These are phyloP conservation scores for Drosophila funebris DNA, from an alignment of 1,140 invertebrate species.

Conservation along the genomic window DNA sequence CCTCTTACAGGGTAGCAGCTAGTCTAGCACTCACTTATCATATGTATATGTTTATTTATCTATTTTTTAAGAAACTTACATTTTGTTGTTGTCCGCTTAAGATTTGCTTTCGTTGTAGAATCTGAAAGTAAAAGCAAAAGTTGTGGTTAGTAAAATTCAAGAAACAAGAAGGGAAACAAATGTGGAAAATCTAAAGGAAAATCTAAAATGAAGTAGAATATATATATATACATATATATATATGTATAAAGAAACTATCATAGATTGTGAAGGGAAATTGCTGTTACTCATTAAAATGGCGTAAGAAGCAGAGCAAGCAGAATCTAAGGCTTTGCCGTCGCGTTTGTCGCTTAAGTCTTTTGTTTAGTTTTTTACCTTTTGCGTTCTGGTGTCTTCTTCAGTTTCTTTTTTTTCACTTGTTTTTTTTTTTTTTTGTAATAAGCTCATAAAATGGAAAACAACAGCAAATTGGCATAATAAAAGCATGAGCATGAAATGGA, in stretches of 20 bases:
- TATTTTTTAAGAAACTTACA: slow-evolving; percentile 29
- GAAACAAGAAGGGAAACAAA: neutral
- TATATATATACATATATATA: neutral
- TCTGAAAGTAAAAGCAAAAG: slow-evolving; percentile 67
- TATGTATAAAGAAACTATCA: neutral
- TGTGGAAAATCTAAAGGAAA: neutral
- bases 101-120: slow-evolving; percentile 57
- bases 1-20: neutral
- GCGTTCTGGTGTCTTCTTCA: neutral
- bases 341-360: slow-evolving; percentile 55
- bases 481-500: slow-evolving; percentile 45
- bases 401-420: neutral
- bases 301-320: neutral
- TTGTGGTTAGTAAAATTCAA: neutral
- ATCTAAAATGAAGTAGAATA: neutral
- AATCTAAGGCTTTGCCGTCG: neutral
- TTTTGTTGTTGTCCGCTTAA: slow-evolving; percentile 22
- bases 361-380: slow-evolving; percentile 14
- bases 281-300: neutral
- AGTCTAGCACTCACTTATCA: neutral
- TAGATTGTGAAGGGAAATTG: neutral
- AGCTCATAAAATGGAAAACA: slow-evolving; percentile 37
- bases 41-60: neutral
- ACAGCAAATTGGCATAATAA: slow-evolving; percentile 49
- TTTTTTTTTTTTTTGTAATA: slow-evolving; percentile 17